Conservation (phyloP, 2,113 vertebrate species). For the Chitala chitala region DNA sequence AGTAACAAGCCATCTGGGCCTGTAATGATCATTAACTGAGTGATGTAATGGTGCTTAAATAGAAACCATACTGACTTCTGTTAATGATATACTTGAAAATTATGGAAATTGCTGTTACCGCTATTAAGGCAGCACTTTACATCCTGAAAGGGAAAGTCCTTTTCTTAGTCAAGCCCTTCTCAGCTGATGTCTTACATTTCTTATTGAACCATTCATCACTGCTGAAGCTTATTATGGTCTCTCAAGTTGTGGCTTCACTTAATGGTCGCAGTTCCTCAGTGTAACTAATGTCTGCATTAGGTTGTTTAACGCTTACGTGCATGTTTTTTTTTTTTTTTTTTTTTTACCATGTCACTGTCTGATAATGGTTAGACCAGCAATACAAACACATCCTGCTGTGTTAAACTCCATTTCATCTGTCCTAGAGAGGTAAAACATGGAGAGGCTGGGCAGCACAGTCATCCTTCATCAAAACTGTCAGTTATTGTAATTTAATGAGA, state of each 20-base stretch:
- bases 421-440: not conserved
- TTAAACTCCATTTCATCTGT: not conserved
- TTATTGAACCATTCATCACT: not conserved
- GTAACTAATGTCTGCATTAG: not conserved
- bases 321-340: not conserved
- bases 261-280: no score
- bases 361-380: no score
- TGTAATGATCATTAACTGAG: no score
- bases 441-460: not conserved
- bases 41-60: no score
- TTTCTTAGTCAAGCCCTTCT: not conserved
- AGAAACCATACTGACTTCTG: no score
- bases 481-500: conserved; percentile 28
- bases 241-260: not conserved
- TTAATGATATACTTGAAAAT: no score
- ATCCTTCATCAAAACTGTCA: no score
- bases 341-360: no score
- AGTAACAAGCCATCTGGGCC: no score
- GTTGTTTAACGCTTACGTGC: no score
- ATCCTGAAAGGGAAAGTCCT: not conserved
- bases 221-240: not conserved
- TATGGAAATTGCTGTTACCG: not conserved
- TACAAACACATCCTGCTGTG: no score
- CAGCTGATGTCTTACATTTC: not conserved
- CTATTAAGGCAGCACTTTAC: not conserved